phyloP scores from a whole-genome alignment of 1,140 invertebrate species.

The Idris sp. region DNA sequence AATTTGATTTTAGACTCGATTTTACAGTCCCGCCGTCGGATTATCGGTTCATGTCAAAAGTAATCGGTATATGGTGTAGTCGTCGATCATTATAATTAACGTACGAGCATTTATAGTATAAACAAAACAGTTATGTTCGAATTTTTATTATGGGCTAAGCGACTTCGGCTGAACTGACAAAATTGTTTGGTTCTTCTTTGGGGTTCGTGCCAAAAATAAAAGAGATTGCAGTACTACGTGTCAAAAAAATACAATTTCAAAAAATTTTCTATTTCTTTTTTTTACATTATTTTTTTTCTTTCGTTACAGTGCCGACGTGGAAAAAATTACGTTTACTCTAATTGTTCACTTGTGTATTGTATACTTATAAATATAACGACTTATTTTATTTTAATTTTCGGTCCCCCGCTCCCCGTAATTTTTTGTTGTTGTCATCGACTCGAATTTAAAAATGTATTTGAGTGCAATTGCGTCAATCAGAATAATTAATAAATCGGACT shows the following conservation, averaged over 20 bases:
- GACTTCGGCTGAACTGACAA: conserved; percentile 53
- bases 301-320: conserved; percentile 22
- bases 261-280: too few species aligned
- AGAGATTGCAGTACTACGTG: conserved; percentile 53
- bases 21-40: conserved; percentile 11
- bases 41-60: conserved; percentile 22
- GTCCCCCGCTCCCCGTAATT: neutral
- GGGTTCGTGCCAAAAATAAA: conserved; percentile 58
- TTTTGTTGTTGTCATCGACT: conserved; percentile 34
- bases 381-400: conserved; percentile 20
- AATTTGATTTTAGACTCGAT: conserved; percentile 33
- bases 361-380: conserved; percentile 10
- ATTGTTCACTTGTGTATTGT: conserved; percentile 28
- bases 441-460: conserved; percentile 42
- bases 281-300: conserved; percentile 10
- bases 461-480: conserved; percentile 50
- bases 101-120: conserved; percentile 44
- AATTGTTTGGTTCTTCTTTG: conserved; percentile 60
- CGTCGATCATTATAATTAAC: conserved; percentile 41
- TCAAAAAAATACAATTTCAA: conserved; percentile 34
- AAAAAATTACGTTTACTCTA: conserved; percentile 32
- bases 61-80: conserved; percentile 50
- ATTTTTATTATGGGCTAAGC: conserved; percentile 44
- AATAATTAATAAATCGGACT: conserved; percentile 28
- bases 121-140: conserved; percentile 17